Conservation (phyloP, 2,113 vertebrate species). For the Xiphophorus maculatus region DNA sequence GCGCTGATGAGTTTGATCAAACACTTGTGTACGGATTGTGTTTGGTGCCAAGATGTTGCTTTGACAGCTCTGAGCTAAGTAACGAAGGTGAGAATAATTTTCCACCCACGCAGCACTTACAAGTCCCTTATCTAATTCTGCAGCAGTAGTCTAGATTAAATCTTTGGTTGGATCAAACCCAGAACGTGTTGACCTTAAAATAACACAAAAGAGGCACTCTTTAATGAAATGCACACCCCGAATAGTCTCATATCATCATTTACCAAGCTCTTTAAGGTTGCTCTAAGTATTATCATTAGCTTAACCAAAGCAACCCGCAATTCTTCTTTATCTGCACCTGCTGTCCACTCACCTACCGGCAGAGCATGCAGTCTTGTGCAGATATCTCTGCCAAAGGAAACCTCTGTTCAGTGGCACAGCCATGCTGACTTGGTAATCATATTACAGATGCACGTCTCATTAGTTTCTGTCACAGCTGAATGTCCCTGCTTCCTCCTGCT, state of each 20-base stretch:
- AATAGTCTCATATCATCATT: conserved; percentile 15
- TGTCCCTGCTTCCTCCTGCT: conserved; percentile 58
- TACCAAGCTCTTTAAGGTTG: conserved; percentile 1
- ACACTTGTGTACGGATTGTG: conserved; percentile 33
- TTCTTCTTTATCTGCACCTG: neutral
- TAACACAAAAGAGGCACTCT: neutral
- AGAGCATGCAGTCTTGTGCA: conserved; percentile 14
- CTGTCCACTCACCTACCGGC: conserved; percentile 9
- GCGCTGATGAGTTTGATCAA: conserved; percentile 5
- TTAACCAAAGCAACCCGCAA: conserved; percentile 2
- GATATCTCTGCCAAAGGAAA: conserved; percentile 40
- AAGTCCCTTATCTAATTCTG: conserved; percentile 58
- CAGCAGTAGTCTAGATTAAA: conserved; percentile 42
- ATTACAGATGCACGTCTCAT: conserved; percentile 75
- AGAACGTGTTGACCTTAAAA: conserved; percentile 41
- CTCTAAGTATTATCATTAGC: conserved; percentile 21
- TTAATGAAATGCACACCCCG: conserved; percentile 12
- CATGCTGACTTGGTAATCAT: conserved; percentile 74
- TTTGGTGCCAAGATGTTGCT: conserved; percentile 49
- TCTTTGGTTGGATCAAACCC: conserved; percentile 46
- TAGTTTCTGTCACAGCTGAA: conserved; percentile 75
- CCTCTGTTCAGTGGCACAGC: conserved; percentile 45
- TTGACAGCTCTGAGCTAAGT: conserved; percentile 55
- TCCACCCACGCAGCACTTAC: conserved; percentile 59
- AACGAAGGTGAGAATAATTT: conserved; percentile 67